These are phyloP conservation scores for Mythimna vitellina DNA, from an alignment of 2,888 invertebrate species.

Conservation along the genomic window DNA sequence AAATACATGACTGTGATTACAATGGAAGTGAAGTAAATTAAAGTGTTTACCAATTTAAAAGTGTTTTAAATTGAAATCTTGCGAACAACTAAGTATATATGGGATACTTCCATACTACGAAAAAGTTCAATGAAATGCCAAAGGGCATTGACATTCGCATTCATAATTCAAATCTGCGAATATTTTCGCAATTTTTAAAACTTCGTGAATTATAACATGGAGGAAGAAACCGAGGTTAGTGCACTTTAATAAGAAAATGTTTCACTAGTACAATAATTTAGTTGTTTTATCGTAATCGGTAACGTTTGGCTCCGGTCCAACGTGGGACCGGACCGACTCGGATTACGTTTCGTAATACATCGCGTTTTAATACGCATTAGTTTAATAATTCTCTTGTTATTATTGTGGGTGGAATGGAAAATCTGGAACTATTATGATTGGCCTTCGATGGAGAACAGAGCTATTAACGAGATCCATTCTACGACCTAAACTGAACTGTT, in stretches of 20 bases:
- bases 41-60: slow-evolving; percentile 1
- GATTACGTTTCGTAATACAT: slow-evolving; percentile 53
- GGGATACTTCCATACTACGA: background rate
- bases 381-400: slow-evolving; percentile 41
- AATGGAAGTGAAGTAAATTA: slow-evolving; percentile 1
- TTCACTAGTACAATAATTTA: slow-evolving; percentile 55
- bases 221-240: slow-evolving; percentile 63
- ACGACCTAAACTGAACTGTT: too few species aligned
- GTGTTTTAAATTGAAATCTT: background rate
- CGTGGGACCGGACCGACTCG: slow-evolving; percentile 21
- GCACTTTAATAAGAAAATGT: slow-evolving; percentile 45
- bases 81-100: too few species aligned
- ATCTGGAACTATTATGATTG: slow-evolving; percentile 18
- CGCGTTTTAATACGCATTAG: slow-evolving; percentile 48
- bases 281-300: slow-evolving; percentile 55
- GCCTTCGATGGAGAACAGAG: background rate
- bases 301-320: slow-evolving; percentile 59
- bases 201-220: slow-evolving; percentile 38
- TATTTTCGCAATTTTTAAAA: slow-evolving; percentile 7
- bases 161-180: slow-evolving; percentile 14
- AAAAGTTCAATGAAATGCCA: slow-evolving; percentile 33
- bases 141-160: slow-evolving; percentile 37
- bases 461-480: too few species aligned
- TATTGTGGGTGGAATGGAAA: slow-evolving; percentile 9
- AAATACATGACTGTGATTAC: background rate